Conservation (phyloP, 2,113 vertebrate species). For the Arenaria interpres region DNA sequence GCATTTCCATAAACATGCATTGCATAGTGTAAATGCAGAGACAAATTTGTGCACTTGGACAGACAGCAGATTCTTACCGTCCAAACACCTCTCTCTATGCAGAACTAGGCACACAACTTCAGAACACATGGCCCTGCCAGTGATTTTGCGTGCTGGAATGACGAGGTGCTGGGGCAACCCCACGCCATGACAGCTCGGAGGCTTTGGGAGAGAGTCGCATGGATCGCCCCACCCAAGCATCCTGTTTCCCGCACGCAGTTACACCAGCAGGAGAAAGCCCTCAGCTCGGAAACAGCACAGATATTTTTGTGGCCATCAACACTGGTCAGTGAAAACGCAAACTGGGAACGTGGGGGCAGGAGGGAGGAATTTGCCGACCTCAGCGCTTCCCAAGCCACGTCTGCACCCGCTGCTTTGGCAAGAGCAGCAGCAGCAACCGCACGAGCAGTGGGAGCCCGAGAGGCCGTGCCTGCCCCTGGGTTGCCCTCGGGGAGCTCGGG, state of each 20-base stretch:
- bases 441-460: neutral
- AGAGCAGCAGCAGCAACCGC: neutral
- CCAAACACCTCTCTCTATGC: neutral
- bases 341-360: neutral
- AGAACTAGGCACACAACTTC: neutral
- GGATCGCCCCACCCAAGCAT: neutral
- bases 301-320: neutral
- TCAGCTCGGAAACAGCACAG: neutral
- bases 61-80: neutral
- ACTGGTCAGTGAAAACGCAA: accelerated
- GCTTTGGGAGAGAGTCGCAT: accelerated
- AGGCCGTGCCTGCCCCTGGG: neutral
- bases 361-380: neutral
- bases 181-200: accelerated
- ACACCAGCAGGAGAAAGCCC: neutral
- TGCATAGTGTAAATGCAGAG: neutral
- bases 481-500: neutral
- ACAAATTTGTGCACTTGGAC: neutral
- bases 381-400: neutral
- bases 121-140: neutral
- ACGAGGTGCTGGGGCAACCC: neutral
- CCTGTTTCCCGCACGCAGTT: accelerated
- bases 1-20: neutral
- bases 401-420: accelerated
- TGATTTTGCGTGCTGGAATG: neutral